Percentiles rank a stretch among this genome's conserved stretches.
phyloP scores from a whole-genome alignment of 2,888 invertebrate species.

The Platypus cylindrus region DNA sequence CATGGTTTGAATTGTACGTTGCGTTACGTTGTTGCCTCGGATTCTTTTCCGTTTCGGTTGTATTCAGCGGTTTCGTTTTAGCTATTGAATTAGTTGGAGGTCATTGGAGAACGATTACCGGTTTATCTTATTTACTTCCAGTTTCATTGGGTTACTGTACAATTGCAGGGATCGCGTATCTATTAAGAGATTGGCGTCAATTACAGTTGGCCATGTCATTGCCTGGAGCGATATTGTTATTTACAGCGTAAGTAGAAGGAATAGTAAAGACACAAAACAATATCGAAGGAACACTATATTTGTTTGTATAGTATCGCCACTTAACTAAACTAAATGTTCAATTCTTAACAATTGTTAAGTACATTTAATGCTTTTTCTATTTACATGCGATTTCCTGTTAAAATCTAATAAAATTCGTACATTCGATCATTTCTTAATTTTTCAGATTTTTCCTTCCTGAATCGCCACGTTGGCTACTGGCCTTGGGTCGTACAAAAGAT shows the following conservation, averaged over 20 bases:
- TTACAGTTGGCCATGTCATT: conserved; percentile 60
- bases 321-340: too few relatives aligned
- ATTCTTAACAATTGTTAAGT: too few relatives aligned
- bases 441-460: conserved; percentile 64
- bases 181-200: conserved; percentile 58
- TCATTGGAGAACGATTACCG: conserved; percentile 67
- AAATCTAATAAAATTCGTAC: too few relatives aligned
- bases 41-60: conserved; percentile 67
- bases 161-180: conserved; percentile 58
- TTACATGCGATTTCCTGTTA: too few relatives aligned
- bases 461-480: conserved; percentile 65
- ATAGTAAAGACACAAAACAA: neutral
- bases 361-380: too few relatives aligned
- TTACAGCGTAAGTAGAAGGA: conserved; percentile 45
- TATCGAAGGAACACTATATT: too few relatives aligned
- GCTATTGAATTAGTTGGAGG: conserved; percentile 69
- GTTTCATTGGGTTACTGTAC: conserved; percentile 62
- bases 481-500: conserved; percentile 58
- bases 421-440: too few relatives aligned
- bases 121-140: conserved; percentile 69
- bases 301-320: too few relatives aligned
- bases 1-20: conserved; percentile 58
- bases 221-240: conserved; percentile 57
- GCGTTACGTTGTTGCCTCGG: conserved; percentile 58
- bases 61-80: conserved; percentile 67